Conservation (phyloP, 1,140 invertebrate species). For the Drosophila eugracilis region DNA sequence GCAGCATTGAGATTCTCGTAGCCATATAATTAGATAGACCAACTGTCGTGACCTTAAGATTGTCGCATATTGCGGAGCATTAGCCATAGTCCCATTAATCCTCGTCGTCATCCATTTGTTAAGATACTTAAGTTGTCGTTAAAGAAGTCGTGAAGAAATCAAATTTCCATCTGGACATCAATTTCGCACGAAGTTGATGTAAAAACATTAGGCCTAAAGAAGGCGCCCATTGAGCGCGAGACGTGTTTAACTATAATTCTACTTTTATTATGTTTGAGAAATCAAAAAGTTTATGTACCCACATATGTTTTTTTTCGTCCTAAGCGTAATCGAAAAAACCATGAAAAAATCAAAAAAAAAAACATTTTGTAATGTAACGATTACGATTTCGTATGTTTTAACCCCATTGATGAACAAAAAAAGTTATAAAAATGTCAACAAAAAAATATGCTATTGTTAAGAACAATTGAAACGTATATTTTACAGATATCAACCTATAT, state of each 20-base stretch:
- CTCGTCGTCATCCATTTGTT: constrained; percentile 49
- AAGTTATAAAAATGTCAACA: constrained; percentile 52
- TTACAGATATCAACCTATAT: constrained; percentile 45
- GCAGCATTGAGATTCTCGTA: constrained; percentile 60
- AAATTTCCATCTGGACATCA: constrained; percentile 40
- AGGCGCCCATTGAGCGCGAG: constrained; percentile 19
- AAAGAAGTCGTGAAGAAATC: constrained; percentile 53
- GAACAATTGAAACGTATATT: constrained; percentile 52
- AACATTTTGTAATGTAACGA: constrained; percentile 32
- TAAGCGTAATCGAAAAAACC: constrained; percentile 59
- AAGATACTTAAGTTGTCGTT: constrained; percentile 63
- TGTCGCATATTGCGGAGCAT: constrained; percentile 65
- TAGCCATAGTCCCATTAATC: constrained; percentile 42
- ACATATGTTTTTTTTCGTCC: constrained; percentile 46
- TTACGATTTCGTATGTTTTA: constrained; percentile 45
- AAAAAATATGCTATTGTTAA: constrained; percentile 55
- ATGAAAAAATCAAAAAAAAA: constrained; percentile 10
- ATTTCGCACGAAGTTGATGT: constrained; percentile 16
- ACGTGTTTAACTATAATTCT: constrained; percentile 38
- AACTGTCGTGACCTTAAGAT: constrained; percentile 55
- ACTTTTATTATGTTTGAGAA: constrained; percentile 66
- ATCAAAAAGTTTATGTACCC: constrained; percentile 52
- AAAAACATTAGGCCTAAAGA: constrained; percentile 33
- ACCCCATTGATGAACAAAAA: constrained; percentile 46
- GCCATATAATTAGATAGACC: constrained; percentile 45